These are phyloP conservation scores for Cosmopolites sordidus DNA, from an alignment of 2,888 invertebrate species.

Conservation along the genomic window DNA sequence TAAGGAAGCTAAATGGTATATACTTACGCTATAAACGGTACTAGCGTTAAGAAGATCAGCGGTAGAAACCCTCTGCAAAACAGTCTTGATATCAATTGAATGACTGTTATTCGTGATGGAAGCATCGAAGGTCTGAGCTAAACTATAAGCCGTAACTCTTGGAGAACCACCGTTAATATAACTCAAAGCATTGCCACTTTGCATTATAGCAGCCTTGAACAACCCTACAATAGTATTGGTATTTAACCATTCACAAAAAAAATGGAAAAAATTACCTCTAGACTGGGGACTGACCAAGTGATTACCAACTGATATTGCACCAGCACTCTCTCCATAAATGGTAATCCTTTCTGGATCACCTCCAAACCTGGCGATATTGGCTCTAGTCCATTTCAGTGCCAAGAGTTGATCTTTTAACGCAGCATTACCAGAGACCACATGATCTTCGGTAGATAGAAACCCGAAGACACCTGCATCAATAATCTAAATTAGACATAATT, in stretches of 20 bases:
- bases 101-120: conserved; percentile 9
- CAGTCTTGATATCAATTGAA: conserved; percentile 7
- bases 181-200: conserved; percentile 29
- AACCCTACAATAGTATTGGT: conserved; percentile 20
- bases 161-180: conserved; percentile 18
- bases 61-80: conserved; percentile 16
- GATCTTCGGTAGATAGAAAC: conserved; percentile 30
- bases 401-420: conserved; percentile 30
- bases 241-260: no score
- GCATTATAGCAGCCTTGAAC: conserved; percentile 28
- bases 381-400: conserved; percentile 27
- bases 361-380: conserved; percentile 28
- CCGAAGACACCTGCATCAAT: conserved; percentile 35
- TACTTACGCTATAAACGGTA: background rate
- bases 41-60: background rate
- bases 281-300: conserved; percentile 27
- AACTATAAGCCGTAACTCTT: conserved; percentile 22
- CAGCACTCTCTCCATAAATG: conserved; percentile 31
- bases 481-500: no score
- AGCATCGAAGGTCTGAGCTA: conserved; percentile 14
- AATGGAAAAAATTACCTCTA: conserved; percentile 14
- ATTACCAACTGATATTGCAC: conserved; percentile 29
- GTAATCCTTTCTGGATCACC: conserved; percentile 28
- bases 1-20: no score
- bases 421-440: conserved; percentile 27